A percentile compares a stretch with the other conserved stretches of the same genome.
These are phyloP conservation scores for Scotopteryx bipunctaria DNA, from an alignment of 2,888 invertebrate species.

Conservation along the genomic window DNA sequence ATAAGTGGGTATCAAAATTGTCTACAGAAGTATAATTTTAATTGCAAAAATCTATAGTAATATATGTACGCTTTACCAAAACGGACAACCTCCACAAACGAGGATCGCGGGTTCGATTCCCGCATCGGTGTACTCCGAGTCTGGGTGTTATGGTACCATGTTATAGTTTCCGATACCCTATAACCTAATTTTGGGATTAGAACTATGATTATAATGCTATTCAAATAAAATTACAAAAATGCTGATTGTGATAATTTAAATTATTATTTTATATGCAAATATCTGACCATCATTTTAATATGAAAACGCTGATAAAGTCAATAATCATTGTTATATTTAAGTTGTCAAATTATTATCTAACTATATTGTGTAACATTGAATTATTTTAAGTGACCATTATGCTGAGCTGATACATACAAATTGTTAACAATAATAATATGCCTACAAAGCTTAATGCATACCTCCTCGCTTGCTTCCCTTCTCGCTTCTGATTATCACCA, in stretches of 20 bases:
- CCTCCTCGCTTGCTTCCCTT: neutral
- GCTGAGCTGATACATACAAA: neutral
- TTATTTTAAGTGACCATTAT: no score
- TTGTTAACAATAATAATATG: neutral
- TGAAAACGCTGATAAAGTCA: slow-evolving; percentile 9
- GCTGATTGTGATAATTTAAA: neutral
- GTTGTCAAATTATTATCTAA: no score
- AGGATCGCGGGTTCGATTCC: no score
- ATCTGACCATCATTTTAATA: neutral
- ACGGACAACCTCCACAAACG: neutral
- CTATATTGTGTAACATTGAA: no score
- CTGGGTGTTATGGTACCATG: no score
- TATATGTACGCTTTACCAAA: slow-evolving; percentile 1
- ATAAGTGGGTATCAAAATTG: slow-evolving; percentile 1
- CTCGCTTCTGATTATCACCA: no score
- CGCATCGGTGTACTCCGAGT: no score
- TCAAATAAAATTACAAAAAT: neutral
- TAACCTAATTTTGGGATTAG: neutral
- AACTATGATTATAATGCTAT: neutral
- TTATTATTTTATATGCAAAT: neutral
- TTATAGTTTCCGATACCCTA: neutral
- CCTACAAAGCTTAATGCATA: neutral
- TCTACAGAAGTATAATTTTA: neutral
- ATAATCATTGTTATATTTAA: slow-evolving; percentile 3
- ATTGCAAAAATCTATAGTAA: neutral